phyloP scores from a whole-genome alignment of 2,888 invertebrate species.

The Rhamnusium bicolor region DNA sequence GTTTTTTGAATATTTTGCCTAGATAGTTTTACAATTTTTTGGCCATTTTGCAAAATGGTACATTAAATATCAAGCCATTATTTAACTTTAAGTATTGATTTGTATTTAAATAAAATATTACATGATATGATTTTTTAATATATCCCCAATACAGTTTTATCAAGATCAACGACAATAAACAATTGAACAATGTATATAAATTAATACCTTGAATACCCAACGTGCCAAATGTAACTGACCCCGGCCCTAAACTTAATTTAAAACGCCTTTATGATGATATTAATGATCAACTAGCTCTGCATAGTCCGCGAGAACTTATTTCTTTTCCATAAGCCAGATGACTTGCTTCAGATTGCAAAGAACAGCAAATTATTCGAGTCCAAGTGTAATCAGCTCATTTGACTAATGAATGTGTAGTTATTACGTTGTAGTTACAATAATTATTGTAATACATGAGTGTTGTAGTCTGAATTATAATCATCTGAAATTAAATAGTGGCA shows the following conservation, averaged over 20 bases:
- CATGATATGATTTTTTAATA: too few species aligned
- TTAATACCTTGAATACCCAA: neutral
- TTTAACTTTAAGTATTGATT: too few species aligned
- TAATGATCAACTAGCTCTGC: neutral
- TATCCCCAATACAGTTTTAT: too few species aligned
- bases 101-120: too few species aligned
- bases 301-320: neutral
- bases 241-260: neutral
- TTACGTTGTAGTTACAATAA: neutral
- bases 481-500: too few species aligned
- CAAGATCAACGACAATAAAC: too few species aligned
- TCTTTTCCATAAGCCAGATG: constrained; percentile 7
- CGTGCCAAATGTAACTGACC: neutral
- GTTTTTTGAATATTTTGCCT: too few species aligned
- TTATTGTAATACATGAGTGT: neutral
- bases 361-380: neutral
- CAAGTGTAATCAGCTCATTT: neutral
- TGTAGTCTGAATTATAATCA: too few species aligned
- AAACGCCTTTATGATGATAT: neutral
- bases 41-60: too few species aligned
- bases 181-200: too few species aligned
- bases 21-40: too few species aligned
- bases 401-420: neutral
- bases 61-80: too few species aligned
- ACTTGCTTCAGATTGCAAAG: neutral